These are phyloP conservation scores for Chelonia mydas DNA, from an alignment of 2,797 vertebrate genomes.

Conservation along the genomic window DNA sequence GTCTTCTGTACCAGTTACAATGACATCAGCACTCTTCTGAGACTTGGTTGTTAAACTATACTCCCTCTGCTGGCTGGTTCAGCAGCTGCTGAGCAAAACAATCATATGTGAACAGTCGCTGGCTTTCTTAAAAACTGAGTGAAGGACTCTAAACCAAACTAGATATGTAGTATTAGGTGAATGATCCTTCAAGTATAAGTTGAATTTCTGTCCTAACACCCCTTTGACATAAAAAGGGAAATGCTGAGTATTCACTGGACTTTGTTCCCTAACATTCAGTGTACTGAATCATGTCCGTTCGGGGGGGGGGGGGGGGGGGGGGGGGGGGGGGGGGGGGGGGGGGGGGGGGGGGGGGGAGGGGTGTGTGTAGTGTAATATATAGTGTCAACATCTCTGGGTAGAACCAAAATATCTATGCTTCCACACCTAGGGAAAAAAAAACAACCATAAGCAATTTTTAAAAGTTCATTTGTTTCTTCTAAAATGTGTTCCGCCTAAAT, in stretches of 20 bases:
- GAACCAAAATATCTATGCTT: not conserved
- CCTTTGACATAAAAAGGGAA: not conserved
- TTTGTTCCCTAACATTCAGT: not conserved
- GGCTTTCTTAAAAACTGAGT: not conserved
- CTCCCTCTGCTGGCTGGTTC: not conserved
- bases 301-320: too few species aligned
- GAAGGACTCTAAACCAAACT: not conserved
- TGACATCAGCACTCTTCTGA: not conserved
- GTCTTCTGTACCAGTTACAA: not conserved
- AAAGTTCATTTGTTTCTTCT: not conserved
- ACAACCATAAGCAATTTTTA: not conserved
- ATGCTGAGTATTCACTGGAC: not conserved
- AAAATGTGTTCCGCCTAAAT: not conserved
- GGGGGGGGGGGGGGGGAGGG: too few species aligned
- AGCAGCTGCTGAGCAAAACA: not conserved
- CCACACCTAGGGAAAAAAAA: accelerated
- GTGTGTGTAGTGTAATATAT: too few species aligned
- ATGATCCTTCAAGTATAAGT: not conserved
- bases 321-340: too few species aligned
- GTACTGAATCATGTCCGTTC: not conserved
- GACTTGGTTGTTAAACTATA: accelerated
- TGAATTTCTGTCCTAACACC: not conserved
- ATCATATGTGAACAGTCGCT: not conserved
- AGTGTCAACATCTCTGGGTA: not conserved
- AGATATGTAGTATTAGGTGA: not conserved